Base-by-base conservation (phyloP, 2,113 vertebrate species). In the Kryptolebias marmoratus region DNA sequence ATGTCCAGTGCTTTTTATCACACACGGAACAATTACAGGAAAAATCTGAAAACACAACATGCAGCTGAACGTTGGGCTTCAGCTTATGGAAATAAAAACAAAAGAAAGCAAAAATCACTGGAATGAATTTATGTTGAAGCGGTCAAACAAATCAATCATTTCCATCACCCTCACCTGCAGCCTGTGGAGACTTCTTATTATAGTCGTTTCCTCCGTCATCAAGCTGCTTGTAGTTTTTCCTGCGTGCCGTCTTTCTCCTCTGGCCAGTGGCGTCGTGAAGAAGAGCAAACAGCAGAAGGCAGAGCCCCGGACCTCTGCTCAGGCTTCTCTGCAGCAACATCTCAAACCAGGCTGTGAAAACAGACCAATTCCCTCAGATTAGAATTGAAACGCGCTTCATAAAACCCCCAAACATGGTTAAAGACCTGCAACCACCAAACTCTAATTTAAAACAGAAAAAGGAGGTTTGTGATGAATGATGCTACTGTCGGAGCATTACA, bases 241-340 rank as follows among this genome's bases (percentile, higher is more conserved):
- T 91, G 55, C 70, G 82, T 71, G 85, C 93, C 52, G 83, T 82
- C 67, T 68, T 94, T 83, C 88, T 94, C 15, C 70, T 93, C 79
- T 96, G 95, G 67, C 92, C 89, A 22, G 81, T 12, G 28, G 79
- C 87, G 27, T 65, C 62, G 45, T 87, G 90, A 47, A 71, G 52
- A 68, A 91, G 55, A 80, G 84, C 64, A 87, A 94, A 74, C 87
- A 96, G 57, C 71, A 95, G 75, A 44, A 94, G 80, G 82, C 56
- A 91, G 70, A 94, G 67, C 65, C 78, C 70, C 57, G 65, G 2
- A 68, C 81, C 90, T 81, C 84, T 95, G 89, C 89, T 88, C 94
- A 94, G 92, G 80, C 64, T 92, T 88, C 75, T 80, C 73, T 85
- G 88, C 68, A 59, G 85, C 57, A 83, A 89, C 90, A 82, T 82